Base-by-base conservation (phyloP, 2,113 vertebrate genomes). In the Erythrocercus mccallii region DNA sequence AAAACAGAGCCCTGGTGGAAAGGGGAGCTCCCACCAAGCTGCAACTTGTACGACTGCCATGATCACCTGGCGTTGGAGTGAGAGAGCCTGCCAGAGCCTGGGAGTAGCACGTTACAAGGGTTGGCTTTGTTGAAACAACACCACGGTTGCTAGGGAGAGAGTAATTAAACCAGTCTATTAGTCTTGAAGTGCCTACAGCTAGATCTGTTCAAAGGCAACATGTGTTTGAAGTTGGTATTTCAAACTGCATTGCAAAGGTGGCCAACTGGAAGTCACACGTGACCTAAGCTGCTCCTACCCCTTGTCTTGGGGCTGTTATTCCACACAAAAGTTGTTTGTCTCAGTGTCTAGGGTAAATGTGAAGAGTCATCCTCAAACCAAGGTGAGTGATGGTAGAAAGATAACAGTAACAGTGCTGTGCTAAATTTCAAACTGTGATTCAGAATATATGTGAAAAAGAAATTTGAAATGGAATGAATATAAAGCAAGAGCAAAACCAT, bases 81-180 rank as follows among this genome's bases (percentile, higher is more conserved):
- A 95, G 61, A n/a, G 44, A 68, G 45, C 37, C 19, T 33, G 80
- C 69, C 44, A 17, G 60, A 56, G 50, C 65, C 73, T 91, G 86
- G 68, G 60, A 92, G 53, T 1, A 86, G 77, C 37, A 44, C 10
- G 0, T 70, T 56, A 28, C 8, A 27, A 57, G 53, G n/a, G 20
- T 1, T 89, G 38, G 18, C 51, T 93, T 57, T 78, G 69, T 78
- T 81, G 78, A 88, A 90, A 81, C 42, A 88, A 51, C 90, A 83
- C 1, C 57, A 35, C 1, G 1, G 77, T 89, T 92, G 73, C 83
- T 94, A 89, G 44, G 86, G 45, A 94, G 86, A 33, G 64, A n/a
- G 20, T 94, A 78, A 94, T 85, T 94, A 95, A 95, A 57, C 28
- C 24, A 54, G 65, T 35, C 70, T 76, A 86, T 83, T 97, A 72